A percentile compares a stretch with the other conserved stretches of the same genome.
Evolutionary conservation across 1,140 invertebrate genomes (phyloP).

Genomic region (Pararge aegeria): DNA sequence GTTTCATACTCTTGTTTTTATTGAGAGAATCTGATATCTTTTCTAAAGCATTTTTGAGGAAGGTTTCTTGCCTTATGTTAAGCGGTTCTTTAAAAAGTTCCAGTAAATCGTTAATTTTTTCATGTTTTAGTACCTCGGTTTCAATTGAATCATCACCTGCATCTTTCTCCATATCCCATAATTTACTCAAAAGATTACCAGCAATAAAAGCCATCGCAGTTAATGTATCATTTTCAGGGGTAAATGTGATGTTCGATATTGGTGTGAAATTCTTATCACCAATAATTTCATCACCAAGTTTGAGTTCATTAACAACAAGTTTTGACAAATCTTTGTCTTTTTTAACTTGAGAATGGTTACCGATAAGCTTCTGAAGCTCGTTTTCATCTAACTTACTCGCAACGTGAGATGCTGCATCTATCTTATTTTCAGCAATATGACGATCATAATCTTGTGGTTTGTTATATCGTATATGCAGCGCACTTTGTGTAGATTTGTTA

Average conservation of each 20-base stretch:
- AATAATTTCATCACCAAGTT: slow-evolving; percentile 52
- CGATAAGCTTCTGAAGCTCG: slow-evolving; percentile 41
- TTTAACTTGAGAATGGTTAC: slow-evolving; percentile 46
- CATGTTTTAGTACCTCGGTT: slow-evolving; percentile 59
- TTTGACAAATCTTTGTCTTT: slow-evolving; percentile 64
- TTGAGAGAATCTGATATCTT: slow-evolving; percentile 50
- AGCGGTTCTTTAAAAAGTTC: slow-evolving; percentile 68
- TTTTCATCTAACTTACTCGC: slow-evolving; percentile 36
- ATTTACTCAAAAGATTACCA: slow-evolving; percentile 63
- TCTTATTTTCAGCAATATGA: slow-evolving; percentile 61
- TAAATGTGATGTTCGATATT: slow-evolving; percentile 67
- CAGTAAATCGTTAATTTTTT: slow-evolving; percentile 63
- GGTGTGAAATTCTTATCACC: slow-evolving; percentile 50
- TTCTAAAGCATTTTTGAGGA: slow-evolving; percentile 63
- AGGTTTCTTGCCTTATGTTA: slow-evolving; percentile 60
- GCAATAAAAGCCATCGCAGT: slow-evolving; percentile 69
- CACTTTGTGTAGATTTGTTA: slow-evolving; percentile 36
- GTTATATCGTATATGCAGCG: slow-evolving; percentile 59
- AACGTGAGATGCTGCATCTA: slow-evolving; percentile 39
- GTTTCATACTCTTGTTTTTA: slow-evolving; percentile 50
- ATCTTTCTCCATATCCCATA: slow-evolving; percentile 69
- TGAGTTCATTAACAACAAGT: slow-evolving; percentile 63
- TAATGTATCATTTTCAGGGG: slow-evolving; percentile 68
- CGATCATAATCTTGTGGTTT: slow-evolving; percentile 45
- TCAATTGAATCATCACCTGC: slow-evolving; percentile 42